A percentile compares a stretch with the other conserved stretches of the same genome.
phyloP scores from a whole-genome alignment of 2,113 vertebrate species.

The Stegastes partitus region DNA sequence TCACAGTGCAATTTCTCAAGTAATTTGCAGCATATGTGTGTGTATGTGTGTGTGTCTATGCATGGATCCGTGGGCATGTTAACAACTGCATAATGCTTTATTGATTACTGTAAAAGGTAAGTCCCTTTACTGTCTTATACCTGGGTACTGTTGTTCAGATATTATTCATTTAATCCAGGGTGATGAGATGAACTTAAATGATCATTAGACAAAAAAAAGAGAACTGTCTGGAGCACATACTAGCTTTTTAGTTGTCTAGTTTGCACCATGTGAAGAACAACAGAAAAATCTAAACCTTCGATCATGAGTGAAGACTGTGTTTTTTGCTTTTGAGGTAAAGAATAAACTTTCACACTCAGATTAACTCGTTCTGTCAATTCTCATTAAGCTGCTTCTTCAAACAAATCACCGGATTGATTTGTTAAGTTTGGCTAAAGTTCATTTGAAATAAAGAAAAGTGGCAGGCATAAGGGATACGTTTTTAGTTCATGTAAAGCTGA shows the following conservation, averaged over 20 bases:
- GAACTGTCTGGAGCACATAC: too few species aligned
- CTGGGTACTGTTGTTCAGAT: neutral
- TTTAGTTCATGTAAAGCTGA: neutral
- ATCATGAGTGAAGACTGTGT: neutral
- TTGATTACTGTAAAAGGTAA: neutral
- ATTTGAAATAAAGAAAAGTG: too few species aligned
- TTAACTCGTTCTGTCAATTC: too few species aligned
- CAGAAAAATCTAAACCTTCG: neutral
- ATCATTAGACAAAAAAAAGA: too few species aligned
- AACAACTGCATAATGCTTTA: neutral
- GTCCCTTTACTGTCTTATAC: neutral
- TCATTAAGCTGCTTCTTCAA: too few species aligned
- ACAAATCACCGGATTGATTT: neutral
- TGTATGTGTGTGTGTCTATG: neutral
- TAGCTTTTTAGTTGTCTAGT: neutral
- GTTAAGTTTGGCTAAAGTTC: too few species aligned
- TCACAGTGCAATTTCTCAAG: conserved; percentile 11
- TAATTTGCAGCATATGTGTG: neutral
- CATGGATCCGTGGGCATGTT: neutral
- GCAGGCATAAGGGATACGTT: too few species aligned
- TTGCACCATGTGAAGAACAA: neutral
- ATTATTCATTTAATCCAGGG: too few species aligned
- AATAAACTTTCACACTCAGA: neutral
- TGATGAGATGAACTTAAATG: too few species aligned
- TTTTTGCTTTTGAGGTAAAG: neutral